Evolutionary conservation across 2,888 invertebrate species (phyloP).

Genomic region (Camptogramma bilineatum): DNA sequence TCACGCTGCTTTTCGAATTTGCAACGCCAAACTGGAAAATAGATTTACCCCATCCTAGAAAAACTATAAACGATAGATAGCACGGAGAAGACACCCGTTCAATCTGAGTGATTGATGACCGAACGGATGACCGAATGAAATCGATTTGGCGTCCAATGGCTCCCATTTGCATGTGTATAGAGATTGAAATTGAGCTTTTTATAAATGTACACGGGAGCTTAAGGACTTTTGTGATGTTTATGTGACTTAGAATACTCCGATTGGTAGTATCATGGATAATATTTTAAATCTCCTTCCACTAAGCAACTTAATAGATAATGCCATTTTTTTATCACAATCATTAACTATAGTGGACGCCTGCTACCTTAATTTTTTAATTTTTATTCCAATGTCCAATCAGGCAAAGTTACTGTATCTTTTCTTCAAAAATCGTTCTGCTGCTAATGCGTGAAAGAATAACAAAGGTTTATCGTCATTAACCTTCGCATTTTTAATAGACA

Average conservation of each 20-base stretch:
- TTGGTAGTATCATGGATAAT: neutral
- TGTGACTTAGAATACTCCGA: neutral
- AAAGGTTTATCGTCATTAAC: too few relatives aligned
- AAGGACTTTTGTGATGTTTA: constrained; percentile 8
- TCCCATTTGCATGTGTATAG: constrained; percentile 79
- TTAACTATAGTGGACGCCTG: too few relatives aligned
- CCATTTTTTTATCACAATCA: too few relatives aligned
- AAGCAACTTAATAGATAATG: too few relatives aligned
- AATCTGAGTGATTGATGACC: constrained; percentile 81
- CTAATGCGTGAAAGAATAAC: too few relatives aligned
- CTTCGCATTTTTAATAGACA: too few relatives aligned
- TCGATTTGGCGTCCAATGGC: constrained; percentile 77
- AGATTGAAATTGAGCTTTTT: constrained; percentile 57
- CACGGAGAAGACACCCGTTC: constrained; percentile 60
- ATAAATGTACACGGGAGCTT: constrained; percentile 34
- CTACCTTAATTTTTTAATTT: too few relatives aligned
- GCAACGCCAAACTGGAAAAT: constrained; percentile 1
- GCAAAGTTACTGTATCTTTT: too few relatives aligned
- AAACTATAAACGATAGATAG: constrained; percentile 40
- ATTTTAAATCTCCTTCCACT: too few relatives aligned
- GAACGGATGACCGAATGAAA: constrained; percentile 77
- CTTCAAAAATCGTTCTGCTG: too few relatives aligned
- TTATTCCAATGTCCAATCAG: too few relatives aligned
- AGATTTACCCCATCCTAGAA: constrained; percentile 17
- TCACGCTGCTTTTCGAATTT: neutral